Percentiles rank a stretch among this genome's conserved stretches.
Evolutionary conservation across 2,888 invertebrate genomes (phyloP).

Genomic region (Colletes collaris): DNA sequence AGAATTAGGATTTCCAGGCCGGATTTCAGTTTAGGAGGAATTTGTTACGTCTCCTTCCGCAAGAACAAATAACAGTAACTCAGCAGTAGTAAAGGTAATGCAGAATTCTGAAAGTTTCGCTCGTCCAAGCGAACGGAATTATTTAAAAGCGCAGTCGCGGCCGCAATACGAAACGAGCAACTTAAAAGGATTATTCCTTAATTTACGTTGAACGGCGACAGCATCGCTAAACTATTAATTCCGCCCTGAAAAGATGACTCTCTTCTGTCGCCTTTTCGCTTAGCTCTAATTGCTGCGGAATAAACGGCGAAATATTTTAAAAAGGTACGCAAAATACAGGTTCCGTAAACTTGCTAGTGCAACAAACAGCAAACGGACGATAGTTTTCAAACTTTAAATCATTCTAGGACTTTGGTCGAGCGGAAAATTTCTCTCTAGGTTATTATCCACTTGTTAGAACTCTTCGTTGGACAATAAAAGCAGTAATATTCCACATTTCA

Average conservation of each 20-base stretch:
- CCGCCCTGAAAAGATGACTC: neutral
- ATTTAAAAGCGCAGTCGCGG: conserved; percentile 9
- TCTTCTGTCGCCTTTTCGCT: conserved; percentile 19
- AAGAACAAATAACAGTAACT: neutral
- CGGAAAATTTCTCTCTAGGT: neutral
- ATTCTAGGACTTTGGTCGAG: neutral
- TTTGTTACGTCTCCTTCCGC: neutral
- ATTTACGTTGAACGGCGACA: conserved; percentile 31
- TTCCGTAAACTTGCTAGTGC: conserved; percentile 20
- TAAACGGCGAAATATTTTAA: conserved; percentile 38
- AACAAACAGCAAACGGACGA: conserved; percentile 20
- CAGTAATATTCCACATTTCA: no score
- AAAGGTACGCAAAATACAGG: neutral
- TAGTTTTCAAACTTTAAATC: conserved; percentile 7
- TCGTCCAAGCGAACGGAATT: conserved; percentile 20
- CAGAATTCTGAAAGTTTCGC: conserved; percentile 20
- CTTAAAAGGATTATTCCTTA: conserved; percentile 41
- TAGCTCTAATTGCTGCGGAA: conserved; percentile 24
- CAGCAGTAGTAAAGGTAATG: neutral
- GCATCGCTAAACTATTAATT: conserved; percentile 49
- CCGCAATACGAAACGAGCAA: conserved; percentile 7
- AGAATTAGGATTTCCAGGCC: neutral
- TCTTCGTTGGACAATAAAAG: neutral
- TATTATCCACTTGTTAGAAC: neutral
- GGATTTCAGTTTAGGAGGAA: neutral